Conservation (phyloP, 2,113 vertebrate species). For the Rhombomys opimus region DNA sequence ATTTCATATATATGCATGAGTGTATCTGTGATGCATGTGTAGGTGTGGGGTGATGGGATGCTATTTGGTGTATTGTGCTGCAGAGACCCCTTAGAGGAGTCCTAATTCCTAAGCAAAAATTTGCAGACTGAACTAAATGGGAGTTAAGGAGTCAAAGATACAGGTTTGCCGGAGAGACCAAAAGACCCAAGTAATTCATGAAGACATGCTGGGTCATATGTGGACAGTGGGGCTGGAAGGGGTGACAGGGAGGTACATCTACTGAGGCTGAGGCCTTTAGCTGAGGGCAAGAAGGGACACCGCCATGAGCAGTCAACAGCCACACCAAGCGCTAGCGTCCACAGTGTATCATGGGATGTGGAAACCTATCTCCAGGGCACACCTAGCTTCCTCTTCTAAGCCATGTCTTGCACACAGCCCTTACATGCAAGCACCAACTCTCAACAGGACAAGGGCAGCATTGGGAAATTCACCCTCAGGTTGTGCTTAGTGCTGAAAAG, state of each 20-base stretch:
- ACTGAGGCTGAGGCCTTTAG: background rate
- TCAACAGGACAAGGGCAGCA: background rate
- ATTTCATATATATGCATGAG: background rate
- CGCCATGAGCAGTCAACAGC: background rate
- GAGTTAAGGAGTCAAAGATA: background rate
- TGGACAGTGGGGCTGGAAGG: background rate
- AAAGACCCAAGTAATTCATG: background rate
- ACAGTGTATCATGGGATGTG: background rate
- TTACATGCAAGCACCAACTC: background rate
- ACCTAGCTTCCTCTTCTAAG: background rate
- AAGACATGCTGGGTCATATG: background rate
- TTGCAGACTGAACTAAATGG: background rate
- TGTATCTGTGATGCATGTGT: background rate
- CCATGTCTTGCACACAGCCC: background rate
- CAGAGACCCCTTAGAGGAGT: background rate
- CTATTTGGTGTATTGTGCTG: background rate
- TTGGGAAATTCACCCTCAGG: background rate
- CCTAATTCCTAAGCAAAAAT: background rate
- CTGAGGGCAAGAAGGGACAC: background rate
- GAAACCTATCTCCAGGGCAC: background rate
- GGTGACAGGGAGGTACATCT: background rate
- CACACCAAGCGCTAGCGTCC: background rate
- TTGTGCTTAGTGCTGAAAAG: background rate
- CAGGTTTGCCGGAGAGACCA: background rate
- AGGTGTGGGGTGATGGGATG: background rate